Evolutionary conservation across 2,888 invertebrate genomes (phyloP).

Genomic region (Loripinus fragilis): DNA sequence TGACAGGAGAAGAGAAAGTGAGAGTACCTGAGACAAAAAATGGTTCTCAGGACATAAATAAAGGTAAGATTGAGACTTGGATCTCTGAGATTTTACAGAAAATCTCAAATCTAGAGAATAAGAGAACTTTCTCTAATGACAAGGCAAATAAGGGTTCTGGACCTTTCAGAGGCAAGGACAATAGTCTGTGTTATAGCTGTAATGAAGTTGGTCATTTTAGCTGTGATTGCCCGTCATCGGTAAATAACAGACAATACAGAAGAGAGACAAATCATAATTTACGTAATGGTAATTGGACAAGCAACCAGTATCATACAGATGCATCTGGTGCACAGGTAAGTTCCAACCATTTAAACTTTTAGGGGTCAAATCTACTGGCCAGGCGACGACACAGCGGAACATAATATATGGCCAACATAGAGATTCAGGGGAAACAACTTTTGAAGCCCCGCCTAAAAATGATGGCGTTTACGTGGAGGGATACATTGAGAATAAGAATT

Average conservation of each 20-base stretch:
- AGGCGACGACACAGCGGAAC: not conserved
- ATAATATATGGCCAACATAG: not conserved
- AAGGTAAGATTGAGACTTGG: no score
- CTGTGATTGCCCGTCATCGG: not conserved
- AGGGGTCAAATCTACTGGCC: conserved; percentile 10
- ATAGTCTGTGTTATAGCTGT: not conserved
- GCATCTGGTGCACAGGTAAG: no score
- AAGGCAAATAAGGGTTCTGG: no score
- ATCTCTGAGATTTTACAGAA: no score
- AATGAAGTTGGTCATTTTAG: not conserved
- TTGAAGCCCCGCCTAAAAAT: not conserved
- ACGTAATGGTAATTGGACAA: not conserved
- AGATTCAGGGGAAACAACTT: no score
- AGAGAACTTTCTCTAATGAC: not conserved
- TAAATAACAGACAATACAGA: not conserved
- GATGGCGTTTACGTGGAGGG: conserved; percentile 5
- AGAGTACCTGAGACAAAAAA: not conserved
- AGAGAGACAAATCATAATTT: not conserved
- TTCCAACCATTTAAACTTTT: not conserved
- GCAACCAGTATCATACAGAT: no score
- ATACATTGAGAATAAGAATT: not conserved
- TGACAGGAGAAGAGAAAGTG: not conserved
- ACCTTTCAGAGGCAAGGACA: not conserved
- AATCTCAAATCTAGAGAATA: not conserved
- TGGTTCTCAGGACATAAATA: no score